phyloP scores from a whole-genome alignment of 2,797 vertebrate species.

The Gobionotothen gibberifrons region DNA sequence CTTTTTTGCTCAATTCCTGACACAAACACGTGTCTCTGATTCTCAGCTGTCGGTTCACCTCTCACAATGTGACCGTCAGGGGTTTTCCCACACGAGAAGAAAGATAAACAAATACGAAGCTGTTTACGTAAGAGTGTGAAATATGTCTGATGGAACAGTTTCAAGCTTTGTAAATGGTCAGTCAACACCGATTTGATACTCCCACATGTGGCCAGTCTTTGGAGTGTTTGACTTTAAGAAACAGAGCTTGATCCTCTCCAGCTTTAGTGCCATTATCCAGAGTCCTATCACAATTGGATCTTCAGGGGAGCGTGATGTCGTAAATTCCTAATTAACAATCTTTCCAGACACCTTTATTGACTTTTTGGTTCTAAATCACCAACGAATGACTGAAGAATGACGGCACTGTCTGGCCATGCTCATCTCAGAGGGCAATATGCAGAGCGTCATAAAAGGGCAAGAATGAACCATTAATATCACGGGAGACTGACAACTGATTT shows the following conservation, averaged over 20 bases:
- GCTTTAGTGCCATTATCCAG: conserved; percentile 42
- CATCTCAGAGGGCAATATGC: conserved; percentile 56
- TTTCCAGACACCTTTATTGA: conserved; percentile 72
- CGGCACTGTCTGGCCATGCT: conserved; percentile 42
- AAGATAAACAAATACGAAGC: conserved; percentile 18
- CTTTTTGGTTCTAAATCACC: conserved; percentile 69
- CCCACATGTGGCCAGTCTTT: conserved; percentile 24
- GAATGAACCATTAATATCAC: conserved; percentile 67
- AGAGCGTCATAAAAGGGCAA: conserved; percentile 63
- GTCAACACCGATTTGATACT: conserved; percentile 9
- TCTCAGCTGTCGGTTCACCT: conserved; percentile 30
- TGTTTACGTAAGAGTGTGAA: conserved; percentile 3
- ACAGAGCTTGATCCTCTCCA: conserved; percentile 32
- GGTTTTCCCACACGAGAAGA: not conserved
- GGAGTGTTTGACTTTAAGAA: conserved; percentile 44
- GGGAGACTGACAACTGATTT: conserved; percentile 61
- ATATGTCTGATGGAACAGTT: conserved; percentile 1
- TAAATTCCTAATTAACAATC: conserved; percentile 73
- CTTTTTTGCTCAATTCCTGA: conserved; percentile 42
- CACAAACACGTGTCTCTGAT: conserved; percentile 32
- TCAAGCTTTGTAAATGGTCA: conserved; percentile 21
- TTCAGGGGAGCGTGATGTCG: conserved; percentile 44
- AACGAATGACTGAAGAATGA: conserved; percentile 52
- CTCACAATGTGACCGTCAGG: conserved; percentile 19
- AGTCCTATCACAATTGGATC: conserved; percentile 43